phyloP scores from a whole-genome alignment of 2,797 vertebrate genomes.

The Perodicticus potto region DNA sequence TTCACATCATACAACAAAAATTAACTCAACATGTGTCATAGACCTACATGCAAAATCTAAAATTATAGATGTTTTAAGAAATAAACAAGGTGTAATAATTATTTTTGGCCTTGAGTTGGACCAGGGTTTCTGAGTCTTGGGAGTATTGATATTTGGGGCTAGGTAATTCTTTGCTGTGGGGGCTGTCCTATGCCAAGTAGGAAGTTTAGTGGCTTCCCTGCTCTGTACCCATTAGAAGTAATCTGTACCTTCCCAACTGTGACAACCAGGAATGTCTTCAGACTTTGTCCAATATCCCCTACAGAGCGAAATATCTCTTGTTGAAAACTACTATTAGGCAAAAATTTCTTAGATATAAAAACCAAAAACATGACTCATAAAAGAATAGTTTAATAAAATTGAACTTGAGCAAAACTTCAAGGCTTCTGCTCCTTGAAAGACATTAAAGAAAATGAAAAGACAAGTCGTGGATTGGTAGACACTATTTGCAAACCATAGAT shows the following conservation, averaged over 20 bases:
- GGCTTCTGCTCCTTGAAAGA: background rate
- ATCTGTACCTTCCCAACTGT: background rate
- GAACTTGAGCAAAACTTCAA: slow-evolving; percentile 3
- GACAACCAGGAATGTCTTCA: background rate
- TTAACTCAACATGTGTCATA: background rate
- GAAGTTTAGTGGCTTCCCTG: background rate
- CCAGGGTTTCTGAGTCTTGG: background rate
- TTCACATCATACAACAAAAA: background rate
- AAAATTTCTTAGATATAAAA: slow-evolving; percentile 2
- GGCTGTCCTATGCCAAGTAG: background rate
- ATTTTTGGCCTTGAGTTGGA: background rate
- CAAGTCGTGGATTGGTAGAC: background rate
- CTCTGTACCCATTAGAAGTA: background rate
- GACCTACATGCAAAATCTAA: background rate
- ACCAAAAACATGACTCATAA: background rate
- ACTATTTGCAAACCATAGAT: background rate
- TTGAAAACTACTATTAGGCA: background rate
- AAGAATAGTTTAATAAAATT: background rate
- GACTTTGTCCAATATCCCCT: background rate
- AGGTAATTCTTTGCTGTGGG: background rate
- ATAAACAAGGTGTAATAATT: background rate
- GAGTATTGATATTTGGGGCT: background rate
- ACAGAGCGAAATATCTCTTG: background rate
- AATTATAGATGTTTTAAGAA: background rate
- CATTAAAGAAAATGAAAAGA: background rate